Percentiles rank a stretch among this genome's conserved stretches.
phyloP scores from a whole-genome alignment of 2,888 invertebrate genomes.

The Altica lythri region DNA sequence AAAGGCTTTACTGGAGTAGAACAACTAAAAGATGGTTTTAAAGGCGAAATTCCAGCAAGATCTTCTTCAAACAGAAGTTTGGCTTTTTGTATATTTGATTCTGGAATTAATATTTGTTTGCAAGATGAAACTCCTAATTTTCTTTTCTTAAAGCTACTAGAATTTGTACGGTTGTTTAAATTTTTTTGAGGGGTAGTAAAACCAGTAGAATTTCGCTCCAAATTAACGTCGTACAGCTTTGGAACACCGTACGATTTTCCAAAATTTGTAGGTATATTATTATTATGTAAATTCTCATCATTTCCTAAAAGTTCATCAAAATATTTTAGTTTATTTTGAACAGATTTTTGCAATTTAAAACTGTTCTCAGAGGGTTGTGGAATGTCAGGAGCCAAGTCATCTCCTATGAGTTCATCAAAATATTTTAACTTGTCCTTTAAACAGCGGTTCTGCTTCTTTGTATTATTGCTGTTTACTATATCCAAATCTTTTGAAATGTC shows the following conservation, averaged over 20 bases:
- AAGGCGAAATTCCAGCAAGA: slow-evolving; percentile 25
- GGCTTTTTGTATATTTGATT: slow-evolving; percentile 46
- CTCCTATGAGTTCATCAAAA: background rate
- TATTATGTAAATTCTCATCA: slow-evolving; percentile 6
- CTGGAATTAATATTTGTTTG: slow-evolving; percentile 46
- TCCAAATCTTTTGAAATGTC: background rate
- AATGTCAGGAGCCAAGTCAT: background rate
- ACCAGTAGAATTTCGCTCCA: background rate
- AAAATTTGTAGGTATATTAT: background rate
- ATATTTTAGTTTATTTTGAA: slow-evolving; percentile 21
- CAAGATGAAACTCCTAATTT: slow-evolving; percentile 47
- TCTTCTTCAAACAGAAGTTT: slow-evolving; percentile 43
- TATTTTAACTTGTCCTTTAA: background rate
- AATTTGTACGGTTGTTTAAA: background rate
- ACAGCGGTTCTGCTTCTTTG: background rate
- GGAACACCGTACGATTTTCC: slow-evolving; percentile 50
- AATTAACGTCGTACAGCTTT: slow-evolving; percentile 21
- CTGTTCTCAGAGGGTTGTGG: no score
- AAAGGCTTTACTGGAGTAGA: slow-evolving; percentile 32
- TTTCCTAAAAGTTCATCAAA: slow-evolving; percentile 21
- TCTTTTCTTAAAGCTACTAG: slow-evolving; percentile 34
- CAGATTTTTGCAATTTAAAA: background rate
- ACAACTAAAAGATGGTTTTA: slow-evolving; percentile 28
- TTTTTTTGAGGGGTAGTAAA: slow-evolving; percentile 16
- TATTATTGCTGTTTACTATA: background rate